These are phyloP conservation scores for Littorina saxatilis DNA, from an alignment of 1,140 invertebrate genomes.

Conservation along the genomic window DNA sequence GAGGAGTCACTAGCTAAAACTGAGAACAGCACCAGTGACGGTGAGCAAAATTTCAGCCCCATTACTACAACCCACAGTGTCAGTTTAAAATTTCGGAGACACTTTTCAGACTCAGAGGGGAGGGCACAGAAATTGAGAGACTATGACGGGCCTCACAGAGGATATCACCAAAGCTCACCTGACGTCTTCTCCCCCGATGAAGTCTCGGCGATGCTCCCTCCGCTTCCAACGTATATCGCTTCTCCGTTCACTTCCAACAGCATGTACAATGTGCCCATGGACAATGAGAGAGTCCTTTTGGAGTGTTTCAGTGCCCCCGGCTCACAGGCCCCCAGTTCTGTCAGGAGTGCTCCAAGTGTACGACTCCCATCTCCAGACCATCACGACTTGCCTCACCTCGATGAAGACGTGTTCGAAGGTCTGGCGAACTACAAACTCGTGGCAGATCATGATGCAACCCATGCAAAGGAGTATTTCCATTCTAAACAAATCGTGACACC, in stretches of 20 bases:
- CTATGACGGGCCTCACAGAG: neutral
- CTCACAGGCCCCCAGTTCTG: slow-evolving; percentile 31
- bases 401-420: slow-evolving; percentile 25
- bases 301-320: slow-evolving; percentile 32
- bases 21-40: neutral
- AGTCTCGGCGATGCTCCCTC: slow-evolving; percentile 27
- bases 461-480: neutral
- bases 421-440: neutral
- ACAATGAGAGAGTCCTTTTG: slow-evolving; percentile 30
- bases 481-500: too few species aligned
- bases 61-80: neutral
- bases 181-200: neutral
- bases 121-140: neutral
- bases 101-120: slow-evolving; percentile 6
- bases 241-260: slow-evolving; percentile 31
- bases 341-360: slow-evolving; percentile 29
- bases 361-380: slow-evolving; percentile 22
- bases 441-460: neutral
- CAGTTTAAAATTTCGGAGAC: neutral
- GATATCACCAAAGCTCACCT: neutral
- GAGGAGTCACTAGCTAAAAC: neutral
- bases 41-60: neutral
- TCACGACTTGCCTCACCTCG: neutral
- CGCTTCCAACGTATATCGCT: neutral
- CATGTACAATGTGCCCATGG: slow-evolving; percentile 31